phyloP scores from a whole-genome alignment of 1,140 invertebrate species.

The Paraescarpia echinospica region DNA sequence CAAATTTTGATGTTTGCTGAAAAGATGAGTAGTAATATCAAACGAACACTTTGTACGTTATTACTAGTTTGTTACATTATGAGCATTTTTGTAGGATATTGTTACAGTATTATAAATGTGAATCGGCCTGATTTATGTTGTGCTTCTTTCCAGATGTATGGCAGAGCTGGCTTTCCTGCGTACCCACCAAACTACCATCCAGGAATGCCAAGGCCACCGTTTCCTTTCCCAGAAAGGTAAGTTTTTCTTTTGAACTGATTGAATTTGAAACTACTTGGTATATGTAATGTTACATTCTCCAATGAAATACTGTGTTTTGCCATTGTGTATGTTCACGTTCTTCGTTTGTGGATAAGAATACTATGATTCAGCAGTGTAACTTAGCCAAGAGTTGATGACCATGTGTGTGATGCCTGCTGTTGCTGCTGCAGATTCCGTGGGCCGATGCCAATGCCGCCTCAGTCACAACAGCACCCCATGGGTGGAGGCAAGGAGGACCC shows the following conservation, averaged over 20 bases:
- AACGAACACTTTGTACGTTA: too few relatives aligned
- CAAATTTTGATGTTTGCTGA: too few relatives aligned
- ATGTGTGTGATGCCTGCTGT: not conserved
- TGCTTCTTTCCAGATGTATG: conserved; percentile 48
- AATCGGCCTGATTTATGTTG: conserved; percentile 32
- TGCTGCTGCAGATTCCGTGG: not conserved
- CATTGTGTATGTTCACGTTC: too few relatives aligned
- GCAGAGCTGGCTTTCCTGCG: conserved; percentile 38
- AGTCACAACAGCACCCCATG: not conserved
- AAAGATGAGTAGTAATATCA: too few relatives aligned
- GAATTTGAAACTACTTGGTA: not conserved
- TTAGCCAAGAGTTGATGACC: not conserved
- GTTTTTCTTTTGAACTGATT: not conserved
- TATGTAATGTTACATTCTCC: not conserved
- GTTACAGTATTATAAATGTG: not conserved
- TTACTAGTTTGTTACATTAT: too few relatives aligned
- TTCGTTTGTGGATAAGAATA: too few relatives aligned
- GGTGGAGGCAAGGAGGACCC: not conserved
- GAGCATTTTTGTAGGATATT: too few relatives aligned
- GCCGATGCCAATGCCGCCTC: not conserved
- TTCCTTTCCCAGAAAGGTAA: conserved; percentile 56
- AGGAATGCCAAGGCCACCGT: conserved; percentile 53
- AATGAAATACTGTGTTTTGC: not conserved
- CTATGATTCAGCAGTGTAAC: not conserved
- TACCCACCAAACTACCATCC: conserved; percentile 54